Evolutionary conservation across 2,888 invertebrate species (phyloP).

Genomic region (Esperia sulphurella): DNA sequence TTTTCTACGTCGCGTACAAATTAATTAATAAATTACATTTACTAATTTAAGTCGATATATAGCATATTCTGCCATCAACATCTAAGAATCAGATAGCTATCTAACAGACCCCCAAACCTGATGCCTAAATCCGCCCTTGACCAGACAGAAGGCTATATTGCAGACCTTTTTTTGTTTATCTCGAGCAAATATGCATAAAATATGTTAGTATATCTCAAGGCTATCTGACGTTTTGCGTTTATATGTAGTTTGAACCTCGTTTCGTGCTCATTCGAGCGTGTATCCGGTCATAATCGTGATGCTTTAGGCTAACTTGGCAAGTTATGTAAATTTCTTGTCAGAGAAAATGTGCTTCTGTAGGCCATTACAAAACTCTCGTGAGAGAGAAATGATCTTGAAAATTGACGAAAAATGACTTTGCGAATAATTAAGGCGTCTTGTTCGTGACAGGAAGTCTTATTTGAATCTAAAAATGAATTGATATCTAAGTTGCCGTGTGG

Average conservation of each 20-base stretch:
- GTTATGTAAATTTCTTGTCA: conserved; percentile 3
- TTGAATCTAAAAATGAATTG: too few relatives aligned
- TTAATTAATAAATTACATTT: too few relatives aligned
- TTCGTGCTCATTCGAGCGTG: not conserved
- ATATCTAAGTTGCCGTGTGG: not conserved
- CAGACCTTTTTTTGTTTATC: conserved; percentile 22
- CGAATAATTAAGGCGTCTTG: not conserved
- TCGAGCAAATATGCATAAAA: conserved; percentile 19
- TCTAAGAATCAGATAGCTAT: too few relatives aligned
- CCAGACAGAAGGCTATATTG: conserved; percentile 7
- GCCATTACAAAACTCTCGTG: conserved; percentile 1
- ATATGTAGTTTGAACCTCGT: conserved; percentile 6
- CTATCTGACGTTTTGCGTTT: conserved; percentile 13
- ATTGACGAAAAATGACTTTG: not conserved
- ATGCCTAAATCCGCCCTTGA: not conserved
- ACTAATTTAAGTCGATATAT: too few relatives aligned
- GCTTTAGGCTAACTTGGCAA: not conserved
- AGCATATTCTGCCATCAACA: too few relatives aligned
- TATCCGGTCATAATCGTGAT: conserved; percentile 5
- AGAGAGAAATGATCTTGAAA: conserved; percentile 1
- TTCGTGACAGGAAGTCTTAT: not conserved
- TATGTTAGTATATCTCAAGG: conserved; percentile 15
- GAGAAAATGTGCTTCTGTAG: conserved; percentile 1
- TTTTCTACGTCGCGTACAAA: too few relatives aligned
- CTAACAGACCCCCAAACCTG: too few relatives aligned